Evolutionary conservation across 2,797 vertebrate genomes (phyloP).

Genomic region (Sebastolobus alascanus): DNA sequence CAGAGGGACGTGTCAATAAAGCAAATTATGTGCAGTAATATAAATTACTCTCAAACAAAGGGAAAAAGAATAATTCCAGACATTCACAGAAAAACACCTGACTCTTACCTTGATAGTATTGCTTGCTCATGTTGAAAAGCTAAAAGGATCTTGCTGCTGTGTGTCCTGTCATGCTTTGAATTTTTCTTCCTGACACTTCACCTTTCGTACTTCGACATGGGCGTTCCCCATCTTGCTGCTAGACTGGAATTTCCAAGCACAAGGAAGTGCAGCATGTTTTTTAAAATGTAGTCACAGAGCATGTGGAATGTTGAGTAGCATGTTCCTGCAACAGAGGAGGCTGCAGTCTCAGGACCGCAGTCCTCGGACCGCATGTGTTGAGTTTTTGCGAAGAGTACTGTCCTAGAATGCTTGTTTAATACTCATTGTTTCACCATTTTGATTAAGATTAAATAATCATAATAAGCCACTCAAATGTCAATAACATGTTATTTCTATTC

Average conservation of each 20-base stretch:
- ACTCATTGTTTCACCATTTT: too few species aligned
- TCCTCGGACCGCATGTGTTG: too few species aligned
- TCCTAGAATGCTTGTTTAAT: too few species aligned
- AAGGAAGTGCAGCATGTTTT: constrained; percentile 18
- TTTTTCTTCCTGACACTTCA: background rate
- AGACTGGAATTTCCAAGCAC: constrained; percentile 12
- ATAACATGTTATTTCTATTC: too few species aligned
- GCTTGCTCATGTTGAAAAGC: constrained; percentile 39
- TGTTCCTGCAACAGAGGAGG: too few species aligned
- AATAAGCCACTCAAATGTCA: too few species aligned
- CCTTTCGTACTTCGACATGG: background rate
- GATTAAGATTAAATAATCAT: too few species aligned
- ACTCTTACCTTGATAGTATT: constrained; percentile 40
- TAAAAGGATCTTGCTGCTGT: background rate
- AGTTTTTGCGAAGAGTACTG: too few species aligned
- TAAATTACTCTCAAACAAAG: background rate
- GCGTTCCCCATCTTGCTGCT: constrained; percentile 13
- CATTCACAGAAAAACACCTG: background rate
- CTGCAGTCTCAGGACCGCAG: too few species aligned
- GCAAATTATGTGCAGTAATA: background rate
- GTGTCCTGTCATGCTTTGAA: background rate
- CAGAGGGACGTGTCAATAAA: background rate
- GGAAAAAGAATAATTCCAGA: background rate
- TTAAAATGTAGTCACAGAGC: background rate
- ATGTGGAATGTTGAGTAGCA: background rate